Conservation (phyloP, 2,113 vertebrate genomes). For the Benitochromis conjunctus region DNA sequence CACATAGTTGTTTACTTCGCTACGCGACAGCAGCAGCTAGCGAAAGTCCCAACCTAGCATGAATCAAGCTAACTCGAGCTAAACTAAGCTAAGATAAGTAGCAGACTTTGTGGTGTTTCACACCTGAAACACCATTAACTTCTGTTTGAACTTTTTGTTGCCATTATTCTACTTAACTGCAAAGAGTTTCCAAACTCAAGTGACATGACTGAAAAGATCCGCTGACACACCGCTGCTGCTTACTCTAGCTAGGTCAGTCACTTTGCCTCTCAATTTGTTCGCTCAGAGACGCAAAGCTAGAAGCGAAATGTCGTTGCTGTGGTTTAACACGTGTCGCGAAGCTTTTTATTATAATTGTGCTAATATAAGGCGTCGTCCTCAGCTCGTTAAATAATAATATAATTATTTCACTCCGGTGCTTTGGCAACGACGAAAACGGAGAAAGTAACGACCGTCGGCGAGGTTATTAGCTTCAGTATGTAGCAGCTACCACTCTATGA, state of each 20-base stretch:
- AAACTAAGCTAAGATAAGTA: not conserved
- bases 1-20: not conserved
- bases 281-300: not conserved
- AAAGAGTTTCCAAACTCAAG: not conserved
- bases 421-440: not conserved
- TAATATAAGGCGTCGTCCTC: not conserved
- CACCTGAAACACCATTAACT: not conserved
- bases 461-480: not conserved
- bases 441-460: not conserved
- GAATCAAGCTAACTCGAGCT: not conserved
- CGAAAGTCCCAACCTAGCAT: not conserved
- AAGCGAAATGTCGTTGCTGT: not conserved
- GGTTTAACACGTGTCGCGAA: not conserved
- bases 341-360: not conserved
- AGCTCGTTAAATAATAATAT: not conserved
- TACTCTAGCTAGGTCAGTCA: not conserved
- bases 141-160: not conserved
- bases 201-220: not conserved
- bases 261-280: not conserved
- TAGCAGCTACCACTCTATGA: not conserved
- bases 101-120: not conserved
- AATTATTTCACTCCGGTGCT: not conserved
- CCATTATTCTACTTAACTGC: not conserved
- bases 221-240: not conserved
- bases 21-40: not conserved